Percentiles rank a stretch among this genome's conserved stretches.
These are phyloP conservation scores for Chrysomela aeneicollis DNA, from an alignment of 2,888 invertebrate genomes.

Conservation along the genomic window DNA sequence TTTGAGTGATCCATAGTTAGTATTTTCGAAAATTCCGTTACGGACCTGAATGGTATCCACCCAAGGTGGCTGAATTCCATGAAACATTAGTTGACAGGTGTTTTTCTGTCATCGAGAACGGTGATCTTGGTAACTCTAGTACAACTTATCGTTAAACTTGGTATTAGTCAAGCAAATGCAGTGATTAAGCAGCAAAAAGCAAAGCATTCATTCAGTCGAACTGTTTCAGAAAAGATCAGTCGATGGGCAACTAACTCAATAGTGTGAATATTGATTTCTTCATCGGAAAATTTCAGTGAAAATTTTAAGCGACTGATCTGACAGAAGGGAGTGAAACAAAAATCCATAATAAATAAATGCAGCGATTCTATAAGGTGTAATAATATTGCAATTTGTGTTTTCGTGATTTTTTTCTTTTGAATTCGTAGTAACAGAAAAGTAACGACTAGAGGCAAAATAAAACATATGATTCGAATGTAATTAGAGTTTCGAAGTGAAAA, in stretches of 20 bases:
- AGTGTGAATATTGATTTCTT: conserved; percentile 25
- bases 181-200: conserved; percentile 54
- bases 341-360: conserved; percentile 54
- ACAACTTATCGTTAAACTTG: conserved; percentile 28
- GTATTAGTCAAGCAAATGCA: conserved; percentile 53
- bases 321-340: conserved; percentile 46
- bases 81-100: no score
- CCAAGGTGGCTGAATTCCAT: no score
- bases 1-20: no score
- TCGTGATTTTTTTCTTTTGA: conserved; percentile 52
- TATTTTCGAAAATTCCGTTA: no score
- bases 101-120: no score
- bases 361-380: conserved; percentile 62
- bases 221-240: conserved; percentile 77
- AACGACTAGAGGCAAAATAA: conserved; percentile 56
- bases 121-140: background rate
- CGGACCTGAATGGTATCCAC: no score
- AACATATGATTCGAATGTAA: conserved; percentile 36
- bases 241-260: conserved; percentile 68
- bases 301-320: conserved; percentile 58
- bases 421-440: conserved; percentile 43
- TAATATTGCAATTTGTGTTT: conserved; percentile 60
- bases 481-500: conserved; percentile 50
- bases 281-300: conserved; percentile 24
- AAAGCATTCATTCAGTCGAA: conserved; percentile 61